phyloP scores from a whole-genome alignment of 1,140 invertebrate genomes.

The Papilio glaucus region DNA sequence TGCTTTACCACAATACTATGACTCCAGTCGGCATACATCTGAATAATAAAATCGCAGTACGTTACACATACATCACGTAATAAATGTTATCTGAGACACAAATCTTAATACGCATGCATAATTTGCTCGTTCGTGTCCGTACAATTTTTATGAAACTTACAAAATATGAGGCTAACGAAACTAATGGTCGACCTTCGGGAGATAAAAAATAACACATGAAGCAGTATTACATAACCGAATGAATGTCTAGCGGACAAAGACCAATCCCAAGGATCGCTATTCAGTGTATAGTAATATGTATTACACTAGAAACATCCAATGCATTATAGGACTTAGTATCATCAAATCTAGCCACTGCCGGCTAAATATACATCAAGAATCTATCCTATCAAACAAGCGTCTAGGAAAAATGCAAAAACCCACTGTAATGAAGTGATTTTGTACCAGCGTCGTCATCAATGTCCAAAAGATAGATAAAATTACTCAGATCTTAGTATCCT shows the following conservation, averaged over 20 bases:
- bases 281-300: too few relatives aligned
- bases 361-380: too few relatives aligned
- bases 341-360: too few relatives aligned
- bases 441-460: neutral
- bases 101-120: conserved; percentile 12
- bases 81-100: neutral
- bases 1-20: neutral
- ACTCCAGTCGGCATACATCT: neutral
- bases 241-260: too few relatives aligned
- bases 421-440: neutral
- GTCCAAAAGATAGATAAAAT: neutral
- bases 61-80: neutral
- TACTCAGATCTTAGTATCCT: neutral
- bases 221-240: neutral
- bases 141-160: conserved; percentile 1
- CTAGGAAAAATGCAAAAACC: too few relatives aligned
- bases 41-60: neutral
- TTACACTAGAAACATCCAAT: too few relatives aligned
- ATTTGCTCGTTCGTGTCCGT: neutral
- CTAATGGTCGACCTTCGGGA: neutral
- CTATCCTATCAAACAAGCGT: too few relatives aligned
- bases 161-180: neutral
- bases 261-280: too few relatives aligned
- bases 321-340: too few relatives aligned
- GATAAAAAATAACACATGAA: neutral